Evolutionary conservation across 2,113 vertebrate species (phyloP).

Genomic region (Urocitellus parryii): DNA sequence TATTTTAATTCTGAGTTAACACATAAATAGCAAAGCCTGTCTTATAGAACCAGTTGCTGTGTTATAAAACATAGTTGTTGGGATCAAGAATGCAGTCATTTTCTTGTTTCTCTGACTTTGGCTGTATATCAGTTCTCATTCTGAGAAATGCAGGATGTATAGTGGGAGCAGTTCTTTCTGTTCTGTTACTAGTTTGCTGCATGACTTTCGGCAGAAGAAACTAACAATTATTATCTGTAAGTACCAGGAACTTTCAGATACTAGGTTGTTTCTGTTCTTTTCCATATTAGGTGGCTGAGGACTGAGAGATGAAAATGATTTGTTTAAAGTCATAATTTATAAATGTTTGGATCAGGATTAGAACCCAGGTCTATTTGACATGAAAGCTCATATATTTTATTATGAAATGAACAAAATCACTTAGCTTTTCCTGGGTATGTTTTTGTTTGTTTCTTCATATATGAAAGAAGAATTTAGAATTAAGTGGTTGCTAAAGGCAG

Average conservation of each 20-base stretch:
- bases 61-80: not conserved
- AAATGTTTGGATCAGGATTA: not conserved
- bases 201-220: slow-evolving; percentile 41
- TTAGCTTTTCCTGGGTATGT: not conserved
- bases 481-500: not conserved
- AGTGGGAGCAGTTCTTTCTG: not conserved
- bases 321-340: not conserved
- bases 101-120: slow-evolving; percentile 29
- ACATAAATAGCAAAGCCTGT: slow-evolving; percentile 9
- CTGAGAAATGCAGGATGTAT: not conserved
- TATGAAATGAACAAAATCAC: not conserved
- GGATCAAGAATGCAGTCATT: not conserved
- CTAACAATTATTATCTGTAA: not conserved
- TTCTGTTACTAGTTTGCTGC: slow-evolving; percentile 25
- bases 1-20: slow-evolving; percentile 59
- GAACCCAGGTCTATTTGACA: not conserved
- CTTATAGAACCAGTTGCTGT: not conserved
- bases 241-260: not conserved
- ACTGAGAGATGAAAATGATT: slow-evolving; percentile 49
- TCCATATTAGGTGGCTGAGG: not conserved
- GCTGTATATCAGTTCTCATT: not conserved
- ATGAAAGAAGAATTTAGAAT: not conserved
- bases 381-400: not conserved
- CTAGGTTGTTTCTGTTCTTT: not conserved
- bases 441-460: slow-evolving; percentile 13